Evolutionary conservation across 2,888 invertebrate genomes (phyloP).

Genomic region (Diarsia mendica): DNA sequence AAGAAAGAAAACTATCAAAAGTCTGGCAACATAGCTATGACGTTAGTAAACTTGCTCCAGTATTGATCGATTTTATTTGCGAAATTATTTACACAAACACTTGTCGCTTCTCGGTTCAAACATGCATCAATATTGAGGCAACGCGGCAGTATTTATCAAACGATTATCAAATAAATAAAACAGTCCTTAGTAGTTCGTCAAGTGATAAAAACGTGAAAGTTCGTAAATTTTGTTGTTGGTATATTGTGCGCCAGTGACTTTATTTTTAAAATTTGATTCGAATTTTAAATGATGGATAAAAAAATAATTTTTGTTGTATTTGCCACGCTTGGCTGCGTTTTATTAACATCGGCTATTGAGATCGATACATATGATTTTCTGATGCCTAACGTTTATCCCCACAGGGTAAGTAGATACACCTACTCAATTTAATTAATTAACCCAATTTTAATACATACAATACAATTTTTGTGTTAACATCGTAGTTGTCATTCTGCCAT

Average conservation of each 20-base stretch:
- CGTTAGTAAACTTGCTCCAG: constrained; percentile 72
- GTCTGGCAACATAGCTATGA: constrained; percentile 75
- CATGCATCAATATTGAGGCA: constrained; percentile 63
- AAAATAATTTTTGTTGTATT: constrained; percentile 65
- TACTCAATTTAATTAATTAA: constrained; percentile 6
- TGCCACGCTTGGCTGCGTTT: constrained; percentile 67
- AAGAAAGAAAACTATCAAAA: neutral
- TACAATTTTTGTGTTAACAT: neutral
- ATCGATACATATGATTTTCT: constrained; percentile 92
- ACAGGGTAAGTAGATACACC: constrained; percentile 91
- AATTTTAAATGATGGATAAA: constrained; percentile 70
- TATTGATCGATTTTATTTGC: constrained; percentile 79
- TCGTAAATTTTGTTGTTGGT: constrained; percentile 27
- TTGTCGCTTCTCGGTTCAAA: constrained; percentile 69
- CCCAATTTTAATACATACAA: constrained; percentile 24
- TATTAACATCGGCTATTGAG: constrained; percentile 74
- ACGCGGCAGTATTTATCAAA: constrained; percentile 40
- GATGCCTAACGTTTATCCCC: constrained; percentile 96
- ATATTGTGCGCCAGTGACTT: constrained; percentile 35
- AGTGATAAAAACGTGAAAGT: constrained; percentile 40
- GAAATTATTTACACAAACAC: constrained; percentile 77
- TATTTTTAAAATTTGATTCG: constrained; percentile 45
- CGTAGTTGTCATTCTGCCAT: too few species aligned
- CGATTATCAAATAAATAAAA: constrained; percentile 6
- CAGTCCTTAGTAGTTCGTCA: neutral